These are phyloP conservation scores for Laothoe populi DNA, from an alignment of 2,888 invertebrate genomes.

Conservation along the genomic window DNA sequence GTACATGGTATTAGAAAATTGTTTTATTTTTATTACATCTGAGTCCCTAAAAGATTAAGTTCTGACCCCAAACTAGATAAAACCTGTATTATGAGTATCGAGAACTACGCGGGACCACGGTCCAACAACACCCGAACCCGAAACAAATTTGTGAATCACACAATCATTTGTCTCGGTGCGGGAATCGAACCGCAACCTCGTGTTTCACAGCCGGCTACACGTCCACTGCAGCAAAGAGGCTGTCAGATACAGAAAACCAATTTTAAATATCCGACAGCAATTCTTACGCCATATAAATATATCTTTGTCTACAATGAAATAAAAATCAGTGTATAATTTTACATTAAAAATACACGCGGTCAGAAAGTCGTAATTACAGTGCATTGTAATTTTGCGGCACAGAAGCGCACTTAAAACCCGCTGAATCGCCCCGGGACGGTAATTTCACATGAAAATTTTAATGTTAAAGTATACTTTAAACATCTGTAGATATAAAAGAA, in stretches of 20 bases:
- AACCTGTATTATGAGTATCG: too few relatives aligned
- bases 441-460: background rate
- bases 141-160: too few relatives aligned
- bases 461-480: background rate
- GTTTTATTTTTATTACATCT: slow-evolving; percentile 49
- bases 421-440: background rate
- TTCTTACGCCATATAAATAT: too few relatives aligned
- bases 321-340: background rate
- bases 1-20: slow-evolving; percentile 55
- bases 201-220: too few relatives aligned
- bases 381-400: background rate
- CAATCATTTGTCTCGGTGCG: too few relatives aligned
- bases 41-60: background rate
- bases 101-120: too few relatives aligned
- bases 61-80: too few relatives aligned
- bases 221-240: too few relatives aligned
- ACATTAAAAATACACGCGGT: background rate
- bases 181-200: too few relatives aligned
- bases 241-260: too few relatives aligned
- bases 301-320: background rate
- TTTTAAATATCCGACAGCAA: too few relatives aligned
- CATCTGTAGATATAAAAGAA: background rate
- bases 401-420: background rate
- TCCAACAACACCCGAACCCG: too few relatives aligned
- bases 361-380: background rate